phyloP scores from a whole-genome alignment of 2,888 invertebrate genomes.

The Meta bourneti region DNA sequence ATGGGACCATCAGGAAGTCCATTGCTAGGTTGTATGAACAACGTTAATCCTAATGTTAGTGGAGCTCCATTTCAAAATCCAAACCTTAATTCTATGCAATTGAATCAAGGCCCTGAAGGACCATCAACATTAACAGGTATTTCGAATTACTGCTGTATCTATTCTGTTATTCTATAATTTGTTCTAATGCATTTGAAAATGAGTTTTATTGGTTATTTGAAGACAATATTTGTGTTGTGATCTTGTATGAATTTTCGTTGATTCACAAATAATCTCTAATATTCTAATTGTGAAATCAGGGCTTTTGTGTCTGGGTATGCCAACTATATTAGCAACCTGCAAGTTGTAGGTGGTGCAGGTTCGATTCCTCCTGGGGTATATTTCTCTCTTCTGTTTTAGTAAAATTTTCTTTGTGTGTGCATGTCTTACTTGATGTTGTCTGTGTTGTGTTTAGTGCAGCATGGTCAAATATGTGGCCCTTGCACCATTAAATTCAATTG shows the following conservation, averaged over 20 bases:
- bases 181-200: neutral
- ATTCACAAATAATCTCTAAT: no score
- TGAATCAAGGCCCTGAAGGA: conserved; percentile 72
- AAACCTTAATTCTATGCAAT: conserved; percentile 54
- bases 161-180: neutral
- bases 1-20: conserved; percentile 66
- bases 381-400: no score
- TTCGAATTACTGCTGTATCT: neutral
- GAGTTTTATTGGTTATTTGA: neutral
- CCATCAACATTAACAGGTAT: conserved; percentile 67
- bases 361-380: no score
- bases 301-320: no score
- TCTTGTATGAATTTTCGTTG: neutral
- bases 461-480: no score
- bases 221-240: neutral
- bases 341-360: no score
- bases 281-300: no score
- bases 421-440: no score
- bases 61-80: conserved; percentile 58
- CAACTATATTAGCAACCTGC: no score
- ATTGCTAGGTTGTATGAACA: conserved; percentile 62
- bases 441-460: no score
- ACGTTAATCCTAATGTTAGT: conserved; percentile 59
- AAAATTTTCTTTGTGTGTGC: no score
- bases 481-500: no score